Percentiles rank a stretch among this genome's conserved stretches.
These are phyloP conservation scores for Anniella stebbinsi DNA, from an alignment of 2,797 vertebrate genomes.

Conservation along the genomic window DNA sequence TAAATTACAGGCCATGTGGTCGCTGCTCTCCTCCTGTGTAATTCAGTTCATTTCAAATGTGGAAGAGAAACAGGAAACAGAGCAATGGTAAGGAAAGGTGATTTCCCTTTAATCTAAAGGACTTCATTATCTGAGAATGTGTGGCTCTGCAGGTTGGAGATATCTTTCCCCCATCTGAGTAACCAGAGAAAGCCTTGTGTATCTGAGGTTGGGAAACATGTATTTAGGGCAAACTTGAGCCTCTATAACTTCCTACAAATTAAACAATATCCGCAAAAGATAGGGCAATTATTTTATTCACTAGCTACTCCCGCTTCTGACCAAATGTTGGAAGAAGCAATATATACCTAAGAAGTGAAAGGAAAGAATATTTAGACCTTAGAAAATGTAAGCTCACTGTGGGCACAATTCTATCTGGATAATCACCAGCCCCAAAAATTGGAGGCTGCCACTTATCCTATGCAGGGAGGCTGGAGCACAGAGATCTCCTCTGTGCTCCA, in stretches of 20 bases:
- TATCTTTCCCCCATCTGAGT: background rate
- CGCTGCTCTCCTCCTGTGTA: no score
- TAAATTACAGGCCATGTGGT: no score
- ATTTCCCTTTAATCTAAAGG: no score
- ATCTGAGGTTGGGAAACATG: background rate
- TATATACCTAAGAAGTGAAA: conserved; percentile 21
- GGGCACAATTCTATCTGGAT: no score
- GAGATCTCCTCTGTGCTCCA: no score
- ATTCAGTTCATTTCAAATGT: no score
- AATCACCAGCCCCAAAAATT: no score
- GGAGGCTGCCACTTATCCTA: no score
- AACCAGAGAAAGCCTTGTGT: background rate
- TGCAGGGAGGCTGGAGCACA: no score
- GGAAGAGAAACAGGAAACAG: no score
- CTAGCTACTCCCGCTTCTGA: background rate
- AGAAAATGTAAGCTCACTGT: background rate
- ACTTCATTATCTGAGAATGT: background rate
- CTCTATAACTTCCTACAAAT: background rate
- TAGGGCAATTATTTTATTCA: background rate
- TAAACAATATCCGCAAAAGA: background rate
- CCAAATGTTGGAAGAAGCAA: conserved; percentile 19
- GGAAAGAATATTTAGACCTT: background rate
- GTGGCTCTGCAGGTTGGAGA: background rate
- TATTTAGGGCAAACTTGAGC: background rate
- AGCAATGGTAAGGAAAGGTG: no score